Evolutionary conservation across 2,797 vertebrate species (phyloP), one percentile per base, ranked within the genome.

Genomic region (Chromis chromis): DNA sequence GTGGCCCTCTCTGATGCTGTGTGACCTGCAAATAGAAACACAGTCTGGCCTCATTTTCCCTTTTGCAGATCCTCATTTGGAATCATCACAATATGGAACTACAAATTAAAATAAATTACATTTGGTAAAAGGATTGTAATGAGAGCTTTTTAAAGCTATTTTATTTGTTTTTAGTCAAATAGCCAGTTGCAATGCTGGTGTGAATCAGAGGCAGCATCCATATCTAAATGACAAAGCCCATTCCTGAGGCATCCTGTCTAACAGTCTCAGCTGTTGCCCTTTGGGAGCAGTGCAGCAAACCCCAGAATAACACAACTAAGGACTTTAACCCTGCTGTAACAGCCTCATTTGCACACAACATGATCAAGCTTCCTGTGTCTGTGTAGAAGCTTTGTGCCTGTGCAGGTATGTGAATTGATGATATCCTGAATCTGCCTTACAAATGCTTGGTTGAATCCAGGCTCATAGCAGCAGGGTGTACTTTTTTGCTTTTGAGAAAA

Each of bases 11-110:
- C 52, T 24, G 27, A 40, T 68, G 63, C 78, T 83, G 81, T 87
- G 83, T 81, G 82, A 86, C 86, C 84, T 59, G 70, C 48, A 85
- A 88, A 89, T 72, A 82, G 42, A 86, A 88, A 81, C 71, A 80
- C 9, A 17, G 31, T 33, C 65, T 83, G 75, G 58, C 61, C 78
- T 82, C 16, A 24, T 76, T 81, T 68, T 24, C 24, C 19, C 1
- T 36, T 64, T 59, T 6, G 7, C 22, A 21, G 57, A 48, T 66
- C 39, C 4, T 33, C 12, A 57, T 55, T 55, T 65, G 13, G 31
- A 25, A 13, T 31, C 11, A 8, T 53, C 6, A 8, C 1, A 40
- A 6, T 55, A 12, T 19, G 7, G 0, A 36, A 10, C 33, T 36
- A 11, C 8, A 33, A 33, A 33, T 14, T 16, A 14, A 13, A 42